Percentiles rank a stretch among this genome's conserved stretches.
Evolutionary conservation across 2,888 invertebrate species (phyloP).

Genomic region (Drosophila histrio): DNA sequence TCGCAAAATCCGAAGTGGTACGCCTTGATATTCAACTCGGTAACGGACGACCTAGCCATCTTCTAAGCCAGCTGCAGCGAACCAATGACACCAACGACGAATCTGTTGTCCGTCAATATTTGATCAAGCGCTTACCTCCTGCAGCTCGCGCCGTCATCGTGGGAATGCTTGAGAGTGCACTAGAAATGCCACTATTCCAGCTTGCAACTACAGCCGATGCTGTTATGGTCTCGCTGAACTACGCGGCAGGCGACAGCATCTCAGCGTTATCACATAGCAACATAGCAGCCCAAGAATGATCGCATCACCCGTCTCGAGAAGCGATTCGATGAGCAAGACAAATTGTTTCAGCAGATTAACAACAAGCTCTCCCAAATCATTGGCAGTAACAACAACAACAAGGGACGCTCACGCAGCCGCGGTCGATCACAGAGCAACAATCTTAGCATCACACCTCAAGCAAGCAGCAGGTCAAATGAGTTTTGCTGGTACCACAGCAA

Average conservation of each 20-base stretch:
- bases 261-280: neutral
- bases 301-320: neutral
- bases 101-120: neutral
- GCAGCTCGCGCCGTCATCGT: neutral
- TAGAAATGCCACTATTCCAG: neutral
- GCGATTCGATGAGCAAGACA: too few species aligned
- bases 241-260: neutral
- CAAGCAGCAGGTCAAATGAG: neutral
- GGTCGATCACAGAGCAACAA: neutral
- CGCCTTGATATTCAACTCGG: neutral
- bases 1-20: neutral
- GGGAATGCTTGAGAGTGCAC: neutral
- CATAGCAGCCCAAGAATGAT: neutral
- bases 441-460: neutral
- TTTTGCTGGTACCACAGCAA: neutral
- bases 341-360: neutral
- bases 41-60: neutral
- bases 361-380: neutral
- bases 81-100: neutral
- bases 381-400: neutral
- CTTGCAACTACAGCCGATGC: neutral
- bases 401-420: neutral
- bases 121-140: neutral
- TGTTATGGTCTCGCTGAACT: slow-evolving; percentile 2
- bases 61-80: neutral